Percentiles rank a stretch among this genome's conserved stretches.
Evolutionary conservation across 1,140 invertebrate species (phyloP).

Genomic region (Drosophila nebulosa): DNA sequence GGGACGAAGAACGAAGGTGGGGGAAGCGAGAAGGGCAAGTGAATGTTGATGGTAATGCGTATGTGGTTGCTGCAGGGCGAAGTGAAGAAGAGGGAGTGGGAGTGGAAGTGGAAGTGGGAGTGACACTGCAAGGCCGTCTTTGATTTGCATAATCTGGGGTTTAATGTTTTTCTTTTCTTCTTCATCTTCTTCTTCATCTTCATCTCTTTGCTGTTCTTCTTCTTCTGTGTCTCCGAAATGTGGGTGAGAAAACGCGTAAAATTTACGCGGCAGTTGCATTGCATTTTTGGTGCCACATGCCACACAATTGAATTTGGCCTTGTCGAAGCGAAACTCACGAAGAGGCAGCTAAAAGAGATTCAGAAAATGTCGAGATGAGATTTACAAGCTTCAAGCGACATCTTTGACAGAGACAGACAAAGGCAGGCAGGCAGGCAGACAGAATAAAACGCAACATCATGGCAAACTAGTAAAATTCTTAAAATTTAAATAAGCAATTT

Average conservation of each 20-base stretch:
- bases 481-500: background rate
- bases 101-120: background rate
- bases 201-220: slow-evolving; percentile 5
- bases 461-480: background rate
- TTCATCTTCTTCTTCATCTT: slow-evolving; percentile 8
- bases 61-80: slow-evolving; percentile 1
- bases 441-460: background rate
- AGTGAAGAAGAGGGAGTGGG: background rate
- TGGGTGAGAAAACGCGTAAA: background rate
- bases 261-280: background rate
- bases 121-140: slow-evolving; percentile 50
- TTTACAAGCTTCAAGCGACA: background rate
- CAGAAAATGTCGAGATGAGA: background rate
- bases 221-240: background rate
- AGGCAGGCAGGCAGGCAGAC: background rate
- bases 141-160: slow-evolving; percentile 68
- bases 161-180: slow-evolving; percentile 43
- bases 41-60: slow-evolving; percentile 43
- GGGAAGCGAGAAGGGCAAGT: slow-evolving; percentile 31
- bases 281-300: slow-evolving; percentile 1
- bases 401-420: background rate
- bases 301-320: slow-evolving; percentile 4
- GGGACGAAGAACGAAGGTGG: background rate
- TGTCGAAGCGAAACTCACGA: background rate
- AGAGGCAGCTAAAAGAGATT: background rate